These are phyloP conservation scores for Blastobasis adustella DNA, from an alignment of 2,888 invertebrate genomes.

Conservation along the genomic window DNA sequence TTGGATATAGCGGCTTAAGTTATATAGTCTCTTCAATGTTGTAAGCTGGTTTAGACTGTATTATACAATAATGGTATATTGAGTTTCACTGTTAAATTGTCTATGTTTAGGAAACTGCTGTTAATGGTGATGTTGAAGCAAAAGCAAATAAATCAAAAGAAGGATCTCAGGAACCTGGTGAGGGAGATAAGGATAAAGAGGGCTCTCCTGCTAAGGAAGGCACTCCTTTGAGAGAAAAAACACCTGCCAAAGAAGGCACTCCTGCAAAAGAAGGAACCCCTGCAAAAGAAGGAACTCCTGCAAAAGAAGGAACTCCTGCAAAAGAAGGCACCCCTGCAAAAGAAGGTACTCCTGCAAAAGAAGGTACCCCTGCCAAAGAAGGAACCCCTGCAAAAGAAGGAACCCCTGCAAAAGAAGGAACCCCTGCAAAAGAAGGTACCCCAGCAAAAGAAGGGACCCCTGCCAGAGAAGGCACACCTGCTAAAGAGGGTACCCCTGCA, in stretches of 20 bases:
- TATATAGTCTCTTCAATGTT: too few relatives aligned
- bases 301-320: conserved; percentile 27
- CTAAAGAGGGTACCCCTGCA: conserved; percentile 24
- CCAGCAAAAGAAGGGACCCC: conserved; percentile 19
- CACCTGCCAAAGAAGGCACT: conserved; percentile 29
- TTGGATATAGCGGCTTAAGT: too few relatives aligned
- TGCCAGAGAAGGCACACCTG: conserved; percentile 21
- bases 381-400: conserved; percentile 36
- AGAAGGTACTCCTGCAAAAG: conserved; percentile 28
- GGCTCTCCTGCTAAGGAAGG: conserved; percentile 19
- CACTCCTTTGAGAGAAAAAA: conserved; percentile 21
- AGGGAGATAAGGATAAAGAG: conserved; percentile 11
- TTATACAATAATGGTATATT: too few relatives aligned
- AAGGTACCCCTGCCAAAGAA: conserved; percentile 39
- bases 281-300: conserved; percentile 37
- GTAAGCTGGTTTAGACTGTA: too few relatives aligned
- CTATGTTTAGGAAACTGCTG: conserved; percentile 37
- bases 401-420: conserved; percentile 29
- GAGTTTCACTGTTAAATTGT: background rate
- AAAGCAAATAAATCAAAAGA: conserved; percentile 41
- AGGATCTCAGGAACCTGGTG: conserved; percentile 32
- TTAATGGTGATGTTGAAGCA: conserved; percentile 50
- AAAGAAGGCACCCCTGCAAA: conserved; percentile 28
- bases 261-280: conserved; percentile 39
- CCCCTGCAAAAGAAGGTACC: conserved; percentile 9